phyloP scores from a whole-genome alignment of 1,140 invertebrate genomes.

The Drosophila sp. region DNA sequence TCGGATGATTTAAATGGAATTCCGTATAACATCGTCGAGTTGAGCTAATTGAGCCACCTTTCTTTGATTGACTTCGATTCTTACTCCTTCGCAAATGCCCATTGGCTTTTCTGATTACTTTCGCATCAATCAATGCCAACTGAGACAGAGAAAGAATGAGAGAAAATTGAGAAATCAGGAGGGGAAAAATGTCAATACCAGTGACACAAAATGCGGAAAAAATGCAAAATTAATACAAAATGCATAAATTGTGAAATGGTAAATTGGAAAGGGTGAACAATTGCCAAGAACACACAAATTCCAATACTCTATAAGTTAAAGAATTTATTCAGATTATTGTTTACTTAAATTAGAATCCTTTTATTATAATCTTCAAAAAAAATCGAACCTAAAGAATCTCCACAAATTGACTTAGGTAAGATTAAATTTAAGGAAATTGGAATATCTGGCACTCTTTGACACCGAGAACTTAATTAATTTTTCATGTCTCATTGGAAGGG shows the following conservation, averaged over 20 bases:
- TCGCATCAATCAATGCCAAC: slow-evolving; percentile 36
- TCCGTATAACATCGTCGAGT: slow-evolving; percentile 19
- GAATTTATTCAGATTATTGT: no score
- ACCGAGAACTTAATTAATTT: slow-evolving; percentile 65
- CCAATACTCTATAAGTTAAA: no score
- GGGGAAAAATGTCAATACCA: background rate
- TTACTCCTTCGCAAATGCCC: background rate
- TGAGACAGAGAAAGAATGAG: slow-evolving; percentile 12
- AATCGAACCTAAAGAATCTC: no score
- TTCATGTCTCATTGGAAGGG: slow-evolving; percentile 39
- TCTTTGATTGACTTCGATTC: background rate
- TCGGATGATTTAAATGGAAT: slow-evolving; percentile 27
- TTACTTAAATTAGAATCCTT: no score
- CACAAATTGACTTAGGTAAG: no score
- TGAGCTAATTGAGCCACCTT: slow-evolving; percentile 35
- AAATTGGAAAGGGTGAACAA: background rate
- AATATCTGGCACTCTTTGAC: slow-evolving; percentile 4
- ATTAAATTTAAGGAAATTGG: background rate
- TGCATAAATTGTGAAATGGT: background rate
- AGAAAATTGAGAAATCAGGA: slow-evolving; percentile 3
- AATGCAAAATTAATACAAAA: slow-evolving; percentile 1
- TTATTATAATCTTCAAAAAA: no score
- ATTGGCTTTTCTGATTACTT: slow-evolving; percentile 26
- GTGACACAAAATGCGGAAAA: background rate
- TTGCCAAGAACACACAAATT: background rate